phyloP scores from a whole-genome alignment of 2,888 invertebrate species.

The Caradrina clavipalpis region DNA sequence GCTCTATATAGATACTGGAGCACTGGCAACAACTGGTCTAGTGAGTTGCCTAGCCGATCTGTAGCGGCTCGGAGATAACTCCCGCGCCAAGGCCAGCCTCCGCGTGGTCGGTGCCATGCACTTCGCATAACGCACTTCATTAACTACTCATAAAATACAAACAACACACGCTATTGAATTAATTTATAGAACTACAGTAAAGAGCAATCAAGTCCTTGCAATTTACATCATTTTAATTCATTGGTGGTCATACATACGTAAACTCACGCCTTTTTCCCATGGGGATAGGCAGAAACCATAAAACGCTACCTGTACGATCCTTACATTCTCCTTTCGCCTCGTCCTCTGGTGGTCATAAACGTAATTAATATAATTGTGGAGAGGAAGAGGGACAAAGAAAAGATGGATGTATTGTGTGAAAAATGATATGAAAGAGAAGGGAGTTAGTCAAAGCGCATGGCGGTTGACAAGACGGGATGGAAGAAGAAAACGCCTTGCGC shows the following conservation, averaged over 20 bases:
- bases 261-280: too few species aligned
- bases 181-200: constrained; percentile 29
- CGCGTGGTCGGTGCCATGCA: constrained; percentile 61
- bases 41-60: constrained; percentile 64
- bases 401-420: too few species aligned
- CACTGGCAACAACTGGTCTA: constrained; percentile 61
- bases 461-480: too few species aligned
- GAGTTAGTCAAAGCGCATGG: too few species aligned
- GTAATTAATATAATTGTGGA: too few species aligned
- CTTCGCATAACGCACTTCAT: constrained; percentile 42
- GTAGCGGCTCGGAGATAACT: constrained; percentile 54
- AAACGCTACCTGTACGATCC: too few species aligned
- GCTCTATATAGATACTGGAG: constrained; percentile 43
- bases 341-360: too few species aligned
- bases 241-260: not conserved
- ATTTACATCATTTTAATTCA: constrained; percentile 16
- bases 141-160: constrained; percentile 45
- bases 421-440: too few species aligned
- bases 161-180: constrained; percentile 28
- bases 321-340: too few species aligned
- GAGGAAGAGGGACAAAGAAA: too few species aligned
- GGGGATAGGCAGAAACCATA: too few species aligned
- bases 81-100: constrained; percentile 58
- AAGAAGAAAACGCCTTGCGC: too few species aligned
- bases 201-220: constrained; percentile 5